Base-by-base conservation (phyloP, 1,140 invertebrate genomes). In the Drosophila virilis region DNA sequence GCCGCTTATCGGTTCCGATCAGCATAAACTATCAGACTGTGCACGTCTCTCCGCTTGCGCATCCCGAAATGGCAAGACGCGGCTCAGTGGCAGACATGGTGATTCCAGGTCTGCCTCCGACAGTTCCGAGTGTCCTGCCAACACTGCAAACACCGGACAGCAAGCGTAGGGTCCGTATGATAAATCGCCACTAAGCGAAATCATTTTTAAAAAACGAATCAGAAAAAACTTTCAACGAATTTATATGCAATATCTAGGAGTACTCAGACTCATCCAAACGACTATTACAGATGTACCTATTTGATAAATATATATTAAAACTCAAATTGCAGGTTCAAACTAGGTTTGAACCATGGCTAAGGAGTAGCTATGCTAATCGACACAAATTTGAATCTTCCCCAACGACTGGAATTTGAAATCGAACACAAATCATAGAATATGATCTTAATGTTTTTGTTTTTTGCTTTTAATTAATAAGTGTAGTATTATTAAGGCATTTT, bases 131-230 rank as follows among this genome's bases (percentile, higher is more conserved):
- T 42, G 9, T 32, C 9, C 33, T 51, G 43, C 8, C 13, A 15
- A 10, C 74, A 10, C 58, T 51, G 17, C 59, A 43, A 60, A 15
- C 45, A 10, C 43, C 46, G 12, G 85, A 88, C 32, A 13, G 42
- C 5, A 91, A 91, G 55, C 75, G 90, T 5, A 75, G 90, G 15
- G 90, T 91, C 2, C 90, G 90, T 33, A 91, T 91, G 90, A 91
- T 91, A n/a, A 91, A 91, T 77, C 80, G 90, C 17, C 90, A 91
- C 38, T 91, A 76, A 70, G 43, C 13, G 22, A 22, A 28, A 4
- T 28, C 22, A 28, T 28, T 28, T 28, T 37, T 45, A 62, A 45
- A 65, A 54, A 55, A 37, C 37, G 45, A 67, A 78, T 48, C 5
- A 54, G 74, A 78, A 80, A 72, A 2, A 12, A 9, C 33, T 65